These are phyloP conservation scores for Porites lobata DNA, from an alignment of 92 coral and sea anemone genomes.

Conservation along the genomic window DNA sequence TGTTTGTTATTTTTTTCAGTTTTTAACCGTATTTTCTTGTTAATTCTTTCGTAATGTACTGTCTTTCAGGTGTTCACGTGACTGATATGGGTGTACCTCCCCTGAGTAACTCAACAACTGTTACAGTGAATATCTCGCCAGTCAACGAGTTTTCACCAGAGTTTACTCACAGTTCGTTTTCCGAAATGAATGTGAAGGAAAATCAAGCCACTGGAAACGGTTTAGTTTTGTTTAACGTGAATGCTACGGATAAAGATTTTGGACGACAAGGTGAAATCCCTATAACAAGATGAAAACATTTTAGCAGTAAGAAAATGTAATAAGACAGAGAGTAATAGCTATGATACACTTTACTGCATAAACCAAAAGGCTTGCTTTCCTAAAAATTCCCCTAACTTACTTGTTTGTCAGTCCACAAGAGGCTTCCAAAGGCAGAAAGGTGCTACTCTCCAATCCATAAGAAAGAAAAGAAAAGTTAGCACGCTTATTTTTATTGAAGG, in stretches of 20 bases:
- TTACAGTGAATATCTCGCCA: slow-evolving; percentile 63
- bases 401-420: too few species aligned
- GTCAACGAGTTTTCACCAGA: slow-evolving; percentile 87
- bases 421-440: too few species aligned
- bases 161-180: slow-evolving; percentile 58
- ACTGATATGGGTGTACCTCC: slow-evolving; percentile 79
- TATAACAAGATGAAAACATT: neutral
- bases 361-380: too few species aligned
- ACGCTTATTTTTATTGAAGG: too few species aligned
- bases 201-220: slow-evolving; percentile 51
- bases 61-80: slow-evolving; percentile 66
- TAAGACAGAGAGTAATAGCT: too few species aligned
- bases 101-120: slow-evolving; percentile 57
- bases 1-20: too few species aligned
- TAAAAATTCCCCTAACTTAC: too few species aligned
- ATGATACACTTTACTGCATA: too few species aligned
- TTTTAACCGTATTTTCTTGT: too few species aligned
- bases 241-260: slow-evolving; percentile 81
- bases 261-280: slow-evolving; percentile 74
- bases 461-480: too few species aligned
- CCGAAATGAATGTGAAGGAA: slow-evolving; percentile 56
- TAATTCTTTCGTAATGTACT: neutral
- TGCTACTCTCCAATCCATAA: too few species aligned
- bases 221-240: slow-evolving; percentile 66
- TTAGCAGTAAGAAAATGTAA: too few species aligned